Evolutionary conservation across 2,888 invertebrate species (phyloP).

Genomic region (Auanema freiburgensis): DNA sequence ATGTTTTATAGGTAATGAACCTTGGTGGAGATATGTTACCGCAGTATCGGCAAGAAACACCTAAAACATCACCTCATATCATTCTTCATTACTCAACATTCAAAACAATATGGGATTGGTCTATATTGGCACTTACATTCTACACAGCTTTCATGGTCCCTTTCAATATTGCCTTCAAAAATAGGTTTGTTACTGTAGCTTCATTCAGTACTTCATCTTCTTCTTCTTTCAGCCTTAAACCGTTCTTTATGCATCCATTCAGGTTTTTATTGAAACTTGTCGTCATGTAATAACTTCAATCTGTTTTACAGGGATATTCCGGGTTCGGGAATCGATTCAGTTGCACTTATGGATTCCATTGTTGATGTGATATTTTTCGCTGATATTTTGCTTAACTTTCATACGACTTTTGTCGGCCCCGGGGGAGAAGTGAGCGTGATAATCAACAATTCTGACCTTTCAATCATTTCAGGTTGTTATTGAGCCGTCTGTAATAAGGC

Average conservation of each 20-base stretch:
- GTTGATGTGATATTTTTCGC: constrained; percentile 99
- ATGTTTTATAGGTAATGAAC: constrained; percentile 75
- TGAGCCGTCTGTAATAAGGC: constrained; percentile 94
- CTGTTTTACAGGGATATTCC: constrained; percentile 33
- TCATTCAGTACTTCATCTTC: neutral
- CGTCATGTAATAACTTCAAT: neutral
- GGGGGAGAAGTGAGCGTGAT: constrained; percentile 67
- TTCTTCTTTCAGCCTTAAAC: constrained; percentile 57
- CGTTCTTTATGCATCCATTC: constrained; percentile 28
- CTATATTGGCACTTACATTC: constrained; percentile 97
- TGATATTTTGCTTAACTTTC: constrained; percentile 99
- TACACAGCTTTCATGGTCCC: constrained; percentile 98
- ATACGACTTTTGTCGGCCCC: constrained; percentile 97
- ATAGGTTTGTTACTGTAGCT: constrained; percentile 71
- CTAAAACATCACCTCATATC: constrained; percentile 99
- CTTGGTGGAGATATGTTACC: constrained; percentile 96
- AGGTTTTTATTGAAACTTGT: constrained; percentile 11
- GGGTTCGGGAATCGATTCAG: constrained; percentile 54
- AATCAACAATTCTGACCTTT: neutral
- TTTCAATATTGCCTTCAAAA: constrained; percentile 98
- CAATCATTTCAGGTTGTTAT: constrained; percentile 78
- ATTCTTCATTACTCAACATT: constrained; percentile 98
- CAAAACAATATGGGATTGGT: constrained; percentile 97
- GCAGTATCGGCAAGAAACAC: constrained; percentile 97
- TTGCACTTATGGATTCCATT: constrained; percentile 75